Conservation (phyloP, 1,140 invertebrate genomes). For the Holotrichia oblita region DNA sequence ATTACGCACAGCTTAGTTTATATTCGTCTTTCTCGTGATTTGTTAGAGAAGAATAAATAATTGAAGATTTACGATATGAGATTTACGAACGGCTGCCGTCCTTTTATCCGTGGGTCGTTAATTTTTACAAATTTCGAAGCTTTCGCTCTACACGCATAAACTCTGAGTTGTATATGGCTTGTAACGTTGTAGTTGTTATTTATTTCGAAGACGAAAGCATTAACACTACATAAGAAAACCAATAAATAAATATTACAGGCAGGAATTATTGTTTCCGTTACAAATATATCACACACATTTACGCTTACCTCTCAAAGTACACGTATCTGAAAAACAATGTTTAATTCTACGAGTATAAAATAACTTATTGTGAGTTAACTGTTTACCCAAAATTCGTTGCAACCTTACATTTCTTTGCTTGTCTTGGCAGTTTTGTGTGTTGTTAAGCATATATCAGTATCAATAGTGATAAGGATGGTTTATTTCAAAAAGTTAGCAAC, state of each 20-base stretch:
- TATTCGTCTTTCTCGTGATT: slow-evolving; percentile 22
- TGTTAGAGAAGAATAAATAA: slow-evolving; percentile 27
- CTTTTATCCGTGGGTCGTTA: neutral
- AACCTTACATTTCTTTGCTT: too few relatives aligned
- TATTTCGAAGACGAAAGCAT: neutral
- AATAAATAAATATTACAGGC: neutral
- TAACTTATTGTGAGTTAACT: too few relatives aligned
- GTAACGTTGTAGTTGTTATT: neutral
- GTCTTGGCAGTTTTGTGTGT: too few relatives aligned
- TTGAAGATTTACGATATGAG: slow-evolving; percentile 20
- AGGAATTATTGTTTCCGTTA: neutral
- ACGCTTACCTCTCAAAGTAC: neutral
- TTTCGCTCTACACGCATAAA: neutral
- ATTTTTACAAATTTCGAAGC: neutral
- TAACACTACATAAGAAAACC: neutral
- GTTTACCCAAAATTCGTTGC: too few relatives aligned
- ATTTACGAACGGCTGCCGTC: neutral
- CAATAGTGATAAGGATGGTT: too few relatives aligned
- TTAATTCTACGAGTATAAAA: too few relatives aligned
- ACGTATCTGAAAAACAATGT: neutral
- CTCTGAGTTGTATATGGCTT: neutral
- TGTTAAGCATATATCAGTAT: too few relatives aligned
- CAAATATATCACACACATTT: neutral
- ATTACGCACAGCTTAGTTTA: slow-evolving; percentile 5
- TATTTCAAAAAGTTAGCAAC: too few relatives aligned